Evolutionary conservation across 2,888 invertebrate genomes (phyloP).

Genomic region (Drosophila sordidula): DNA sequence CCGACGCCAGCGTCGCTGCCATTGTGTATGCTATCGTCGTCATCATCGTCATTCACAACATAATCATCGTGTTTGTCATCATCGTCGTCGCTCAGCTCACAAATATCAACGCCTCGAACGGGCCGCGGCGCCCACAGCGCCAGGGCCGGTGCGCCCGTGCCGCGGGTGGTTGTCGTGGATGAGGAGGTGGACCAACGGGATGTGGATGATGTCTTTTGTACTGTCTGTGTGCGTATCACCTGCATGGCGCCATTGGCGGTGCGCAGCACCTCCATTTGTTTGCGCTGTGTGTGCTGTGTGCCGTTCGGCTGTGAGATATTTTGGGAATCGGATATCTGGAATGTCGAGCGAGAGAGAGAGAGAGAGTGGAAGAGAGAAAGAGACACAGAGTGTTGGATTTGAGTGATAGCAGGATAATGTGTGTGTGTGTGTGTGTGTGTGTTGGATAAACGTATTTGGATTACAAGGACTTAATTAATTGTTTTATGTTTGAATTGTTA

Average conservation of each 20-base stretch:
- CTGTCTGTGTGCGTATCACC: conserved; percentile 88
- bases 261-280: conserved; percentile 89
- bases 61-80: conserved; percentile 31
- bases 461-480: conserved; percentile 44
- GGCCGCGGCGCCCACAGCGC: conserved; percentile 36
- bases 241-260: conserved; percentile 88
- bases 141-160: conserved; percentile 32
- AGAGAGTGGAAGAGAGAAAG: conserved; percentile 27
- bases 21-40: conserved; percentile 43
- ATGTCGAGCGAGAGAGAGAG: conserved; percentile 49
- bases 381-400: conserved; percentile 58
- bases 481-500: conserved; percentile 21
- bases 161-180: conserved; percentile 60
- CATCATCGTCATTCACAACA: conserved; percentile 31
- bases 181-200: conserved; percentile 82
- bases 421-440: conserved; percentile 13
- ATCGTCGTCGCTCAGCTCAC: conserved; percentile 71
- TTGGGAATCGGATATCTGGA: conserved; percentile 85
- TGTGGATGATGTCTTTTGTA: conserved; percentile 85
- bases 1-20: conserved; percentile 66
- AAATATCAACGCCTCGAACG: conserved; percentile 72
- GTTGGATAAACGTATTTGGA: conserved; percentile 20
- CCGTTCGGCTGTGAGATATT: conserved; percentile 85
- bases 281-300: conserved; percentile 85
- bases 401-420: conserved; percentile 65